Evolutionary conservation across 2,888 invertebrate genomes (phyloP).

Genomic region (Noctua fimbriata): DNA sequence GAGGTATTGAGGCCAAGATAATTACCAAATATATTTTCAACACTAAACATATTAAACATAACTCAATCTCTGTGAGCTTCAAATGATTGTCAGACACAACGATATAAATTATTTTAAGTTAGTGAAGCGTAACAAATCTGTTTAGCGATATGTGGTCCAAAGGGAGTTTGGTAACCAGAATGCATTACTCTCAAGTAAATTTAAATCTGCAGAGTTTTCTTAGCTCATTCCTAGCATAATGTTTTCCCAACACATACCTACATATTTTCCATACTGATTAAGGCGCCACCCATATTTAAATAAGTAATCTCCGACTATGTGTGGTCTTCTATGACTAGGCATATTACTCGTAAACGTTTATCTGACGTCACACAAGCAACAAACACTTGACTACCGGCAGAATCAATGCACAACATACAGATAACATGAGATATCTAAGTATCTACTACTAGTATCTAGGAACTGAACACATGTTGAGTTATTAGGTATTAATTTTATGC

Average conservation of each 20-base stretch:
- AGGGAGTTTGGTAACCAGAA: neutral
- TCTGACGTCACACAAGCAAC: constrained; percentile 44
- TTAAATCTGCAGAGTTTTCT: neutral
- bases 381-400: constrained; percentile 40
- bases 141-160: no score
- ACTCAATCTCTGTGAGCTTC: no score
- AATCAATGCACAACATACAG: constrained; percentile 46
- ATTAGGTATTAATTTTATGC: constrained; percentile 26
- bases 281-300: constrained; percentile 31
- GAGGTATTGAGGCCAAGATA: no score
- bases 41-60: no score
- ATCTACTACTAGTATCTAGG: neutral
- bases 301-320: constrained; percentile 39
- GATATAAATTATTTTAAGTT: no score
- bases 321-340: constrained; percentile 19
- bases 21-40: no score
- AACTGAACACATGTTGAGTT: constrained; percentile 24
- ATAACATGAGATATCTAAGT: constrained; percentile 29
- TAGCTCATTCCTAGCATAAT: neutral
- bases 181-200: neutral
- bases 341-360: constrained; percentile 21
- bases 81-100: no score
- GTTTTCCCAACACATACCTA: neutral
- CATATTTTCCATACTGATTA: constrained; percentile 32
- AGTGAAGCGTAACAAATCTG: no score